Conservation (phyloP, 2,797 vertebrate genomes). For the Microcaecilia unicolor region DNA sequence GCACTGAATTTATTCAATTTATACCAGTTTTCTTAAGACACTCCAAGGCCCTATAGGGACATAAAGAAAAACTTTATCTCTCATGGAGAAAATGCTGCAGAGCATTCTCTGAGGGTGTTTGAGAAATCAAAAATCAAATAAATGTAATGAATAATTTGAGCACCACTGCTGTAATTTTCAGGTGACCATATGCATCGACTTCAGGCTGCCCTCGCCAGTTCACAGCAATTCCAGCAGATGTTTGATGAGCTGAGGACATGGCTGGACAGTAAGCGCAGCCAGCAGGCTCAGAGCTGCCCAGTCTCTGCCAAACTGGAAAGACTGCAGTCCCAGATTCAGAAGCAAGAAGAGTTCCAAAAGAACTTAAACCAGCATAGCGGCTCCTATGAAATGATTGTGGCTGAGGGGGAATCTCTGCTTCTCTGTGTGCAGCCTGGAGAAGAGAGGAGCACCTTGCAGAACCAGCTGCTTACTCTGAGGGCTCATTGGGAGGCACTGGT, state of each 20-base stretch:
- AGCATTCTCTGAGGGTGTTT: no score
- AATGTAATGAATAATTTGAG: no score
- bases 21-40: no score
- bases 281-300: slow-evolving; percentile 51
- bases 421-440: slow-evolving; percentile 76
- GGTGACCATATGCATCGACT: slow-evolving; percentile 90
- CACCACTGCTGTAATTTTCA: slow-evolving; percentile 24
- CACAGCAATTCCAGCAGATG: slow-evolving; percentile 98
- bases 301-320: slow-evolving; percentile 75
- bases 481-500: slow-evolving; percentile 83
- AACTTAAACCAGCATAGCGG: slow-evolving; percentile 83
- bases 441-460: slow-evolving; percentile 73
- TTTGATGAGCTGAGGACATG: slow-evolving; percentile 87
- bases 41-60: no score
- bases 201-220: slow-evolving; percentile 85
- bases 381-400: slow-evolving; percentile 87
- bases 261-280: slow-evolving; percentile 69
- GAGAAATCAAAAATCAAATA: no score
- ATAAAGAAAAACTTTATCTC: no score
- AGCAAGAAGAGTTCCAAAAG: slow-evolving; percentile 82
- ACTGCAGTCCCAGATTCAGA: slow-evolving; percentile 70
- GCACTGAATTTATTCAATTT: no score
- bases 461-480: slow-evolving; percentile 65
- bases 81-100: no score
- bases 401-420: slow-evolving; percentile 77